A percentile compares a stretch with the other conserved stretches of the same genome.
These are phyloP conservation scores for Vireo altiloquus DNA, from an alignment of 2,113 vertebrate genomes.

Conservation along the genomic window DNA sequence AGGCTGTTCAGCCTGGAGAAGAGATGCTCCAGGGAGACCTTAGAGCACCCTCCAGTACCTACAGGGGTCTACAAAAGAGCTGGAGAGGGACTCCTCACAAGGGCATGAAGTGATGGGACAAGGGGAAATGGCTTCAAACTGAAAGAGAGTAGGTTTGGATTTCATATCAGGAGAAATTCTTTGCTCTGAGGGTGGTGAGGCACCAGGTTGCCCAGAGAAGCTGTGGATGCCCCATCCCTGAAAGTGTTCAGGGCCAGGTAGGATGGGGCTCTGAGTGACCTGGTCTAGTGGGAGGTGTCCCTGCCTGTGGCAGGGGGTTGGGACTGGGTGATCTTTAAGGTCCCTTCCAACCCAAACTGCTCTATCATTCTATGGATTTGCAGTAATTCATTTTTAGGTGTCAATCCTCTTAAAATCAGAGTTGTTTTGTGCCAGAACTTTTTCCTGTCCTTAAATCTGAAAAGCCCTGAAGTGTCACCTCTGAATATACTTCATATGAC, in stretches of 20 bases:
- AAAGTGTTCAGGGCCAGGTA: neutral
- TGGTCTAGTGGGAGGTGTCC: neutral
- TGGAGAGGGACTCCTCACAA: neutral
- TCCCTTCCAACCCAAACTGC: neutral
- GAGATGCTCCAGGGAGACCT: neutral
- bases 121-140: neutral
- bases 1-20: neutral
- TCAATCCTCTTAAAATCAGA: neutral
- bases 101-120: neutral
- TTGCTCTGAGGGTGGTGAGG: neutral
- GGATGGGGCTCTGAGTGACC: neutral
- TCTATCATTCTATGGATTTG: neutral
- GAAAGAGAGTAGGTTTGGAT: neutral
- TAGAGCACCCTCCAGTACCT: neutral
- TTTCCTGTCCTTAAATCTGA: neutral
- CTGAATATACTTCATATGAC: neutral
- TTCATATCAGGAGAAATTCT: neutral
- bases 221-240: neutral
- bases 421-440: neutral
- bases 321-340: neutral
- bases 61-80: neutral
- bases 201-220: neutral
- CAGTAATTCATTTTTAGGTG: neutral
- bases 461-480: neutral
- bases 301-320: neutral